A percentile compares a stretch with the other conserved stretches of the same genome.
phyloP scores from a whole-genome alignment of 2,113 vertebrate genomes.

The Anoplopoma fimbria region DNA sequence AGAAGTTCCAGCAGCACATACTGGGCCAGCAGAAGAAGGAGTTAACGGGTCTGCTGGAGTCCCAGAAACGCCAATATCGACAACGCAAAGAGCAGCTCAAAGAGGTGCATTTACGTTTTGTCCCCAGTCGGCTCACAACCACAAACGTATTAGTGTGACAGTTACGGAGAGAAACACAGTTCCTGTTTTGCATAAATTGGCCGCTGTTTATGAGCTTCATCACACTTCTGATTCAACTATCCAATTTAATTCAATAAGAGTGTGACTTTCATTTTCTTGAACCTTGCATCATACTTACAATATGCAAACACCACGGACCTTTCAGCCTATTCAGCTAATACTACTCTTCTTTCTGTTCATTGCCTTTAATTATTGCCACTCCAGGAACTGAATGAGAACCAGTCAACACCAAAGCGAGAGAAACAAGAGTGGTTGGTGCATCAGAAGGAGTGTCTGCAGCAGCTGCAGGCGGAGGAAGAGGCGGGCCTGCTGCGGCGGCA shows the following conservation, averaged over 20 bases:
- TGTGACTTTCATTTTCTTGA: neutral
- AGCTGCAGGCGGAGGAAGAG: constrained; percentile 92
- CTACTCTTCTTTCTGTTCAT: neutral
- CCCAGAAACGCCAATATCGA: constrained; percentile 92
- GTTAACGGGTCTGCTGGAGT: constrained; percentile 87
- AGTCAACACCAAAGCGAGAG: constrained; percentile 93
- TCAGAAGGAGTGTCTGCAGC: constrained; percentile 93
- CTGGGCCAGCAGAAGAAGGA: constrained; percentile 94
- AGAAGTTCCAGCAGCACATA: constrained; percentile 95
- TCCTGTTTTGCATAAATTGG: neutral
- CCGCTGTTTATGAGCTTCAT: neutral
- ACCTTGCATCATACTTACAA: neutral
- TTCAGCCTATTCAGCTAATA: neutral
- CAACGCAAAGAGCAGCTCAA: constrained; percentile 94
- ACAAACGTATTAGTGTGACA: neutral
- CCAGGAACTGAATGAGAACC: constrained; percentile 93
- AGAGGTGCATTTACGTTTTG: constrained; percentile 82
- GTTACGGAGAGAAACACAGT: neutral
- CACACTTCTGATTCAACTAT: too few species aligned
- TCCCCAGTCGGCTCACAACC: neutral
- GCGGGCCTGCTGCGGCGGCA: constrained; percentile 89
- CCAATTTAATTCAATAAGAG: neutral
- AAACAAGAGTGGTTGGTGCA: constrained; percentile 93
- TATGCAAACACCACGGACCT: neutral
- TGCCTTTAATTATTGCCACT: neutral